A percentile compares a stretch with the other conserved stretches of the same genome.
Conservation (phyloP, 2,113 vertebrate species). For the Numenius arquata region DNA sequence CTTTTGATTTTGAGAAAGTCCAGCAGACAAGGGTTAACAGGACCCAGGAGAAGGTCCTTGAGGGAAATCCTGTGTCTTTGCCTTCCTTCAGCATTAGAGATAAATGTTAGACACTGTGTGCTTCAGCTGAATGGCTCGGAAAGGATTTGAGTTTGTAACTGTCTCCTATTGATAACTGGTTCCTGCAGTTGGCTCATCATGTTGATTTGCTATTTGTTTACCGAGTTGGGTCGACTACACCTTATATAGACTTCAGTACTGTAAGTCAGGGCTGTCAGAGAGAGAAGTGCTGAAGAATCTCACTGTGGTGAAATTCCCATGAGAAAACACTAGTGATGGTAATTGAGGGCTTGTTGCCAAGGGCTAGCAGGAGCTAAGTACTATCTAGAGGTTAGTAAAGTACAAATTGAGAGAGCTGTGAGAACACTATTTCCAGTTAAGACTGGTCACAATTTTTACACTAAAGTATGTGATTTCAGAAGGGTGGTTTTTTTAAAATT, state of each 20-base stretch:
- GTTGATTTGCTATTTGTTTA: neutral
- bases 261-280: neutral
- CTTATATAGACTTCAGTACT: neutral
- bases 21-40: neutral
- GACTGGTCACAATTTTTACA: neutral
- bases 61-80: neutral
- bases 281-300: neutral
- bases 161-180: neutral
- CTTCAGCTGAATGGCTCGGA: neutral
- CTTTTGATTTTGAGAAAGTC: neutral
- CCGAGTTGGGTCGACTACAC: neutral
- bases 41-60: neutral
- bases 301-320: neutral
- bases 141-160: neutral
- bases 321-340: neutral
- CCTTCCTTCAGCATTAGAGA: neutral
- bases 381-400: neutral
- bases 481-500: neutral
- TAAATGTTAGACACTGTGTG: neutral
- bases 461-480: neutral
- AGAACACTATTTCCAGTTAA: conserved; percentile 31
- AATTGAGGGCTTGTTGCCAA: neutral
- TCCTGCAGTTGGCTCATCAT: neutral
- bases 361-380: neutral
- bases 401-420: neutral